A percentile compares a stretch with the other conserved stretches of the same genome.
Conservation (phyloP, 2,888 invertebrate species). For the Sialis fuliginosa region DNA sequence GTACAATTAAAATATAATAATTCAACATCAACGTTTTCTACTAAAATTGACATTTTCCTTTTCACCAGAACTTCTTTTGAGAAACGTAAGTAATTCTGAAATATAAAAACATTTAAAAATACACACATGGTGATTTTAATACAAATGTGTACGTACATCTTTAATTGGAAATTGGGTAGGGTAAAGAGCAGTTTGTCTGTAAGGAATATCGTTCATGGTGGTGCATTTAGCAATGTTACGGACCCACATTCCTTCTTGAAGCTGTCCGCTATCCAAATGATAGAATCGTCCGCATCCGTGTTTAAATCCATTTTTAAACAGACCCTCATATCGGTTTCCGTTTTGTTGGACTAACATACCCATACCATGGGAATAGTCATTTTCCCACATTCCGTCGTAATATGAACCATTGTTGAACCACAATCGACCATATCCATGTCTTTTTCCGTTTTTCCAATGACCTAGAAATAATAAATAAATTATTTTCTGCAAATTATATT, state of each 20-base stretch:
- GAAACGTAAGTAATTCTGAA: no score
- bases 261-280: slow-evolving; percentile 42
- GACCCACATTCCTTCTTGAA: slow-evolving; percentile 47
- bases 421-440: slow-evolving; percentile 41
- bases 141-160: slow-evolving; percentile 19
- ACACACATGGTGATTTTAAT: no score
- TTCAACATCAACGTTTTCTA: no score
- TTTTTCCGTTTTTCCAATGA: slow-evolving; percentile 28
- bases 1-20: no score
- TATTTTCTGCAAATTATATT: no score
- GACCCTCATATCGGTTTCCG: slow-evolving; percentile 46
- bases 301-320: slow-evolving; percentile 35
- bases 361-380: slow-evolving; percentile 28
- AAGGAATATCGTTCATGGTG: slow-evolving; percentile 36
- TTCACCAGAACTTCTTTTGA: no score
- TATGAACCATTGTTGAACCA: slow-evolving; percentile 38
- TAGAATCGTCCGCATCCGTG: slow-evolving; percentile 45
- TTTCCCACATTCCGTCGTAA: slow-evolving; percentile 42
- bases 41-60: no score
- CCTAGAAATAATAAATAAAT: no score
- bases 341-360: slow-evolving; percentile 35
- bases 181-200: slow-evolving; percentile 32
- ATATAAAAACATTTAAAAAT: no score
- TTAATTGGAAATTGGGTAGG: slow-evolving; percentile 38
- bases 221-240: slow-evolving; percentile 34